A percentile compares a stretch with the other conserved stretches of the same genome.
Evolutionary conservation across 2,113 vertebrate species (phyloP).

Genomic region (Campylomormyrus tamandua): DNA sequence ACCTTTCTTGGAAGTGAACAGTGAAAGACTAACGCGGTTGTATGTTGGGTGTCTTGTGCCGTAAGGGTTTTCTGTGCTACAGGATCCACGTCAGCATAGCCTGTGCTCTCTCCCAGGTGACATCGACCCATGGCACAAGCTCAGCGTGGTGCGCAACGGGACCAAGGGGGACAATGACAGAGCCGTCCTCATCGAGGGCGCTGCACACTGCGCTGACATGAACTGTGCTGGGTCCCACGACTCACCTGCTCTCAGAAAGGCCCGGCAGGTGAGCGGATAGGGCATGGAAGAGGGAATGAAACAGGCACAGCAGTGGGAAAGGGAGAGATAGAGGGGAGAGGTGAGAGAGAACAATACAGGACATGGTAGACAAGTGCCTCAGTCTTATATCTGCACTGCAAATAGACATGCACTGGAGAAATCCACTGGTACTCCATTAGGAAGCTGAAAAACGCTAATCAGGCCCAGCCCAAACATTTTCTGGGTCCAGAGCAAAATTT

Average conservation of each 20-base stretch:
- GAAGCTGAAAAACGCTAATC: background rate
- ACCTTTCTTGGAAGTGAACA: background rate
- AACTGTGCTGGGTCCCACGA: constrained; percentile 25
- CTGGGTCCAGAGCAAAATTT: background rate
- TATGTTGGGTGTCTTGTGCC: too few relatives aligned
- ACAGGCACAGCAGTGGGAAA: background rate
- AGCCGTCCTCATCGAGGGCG: constrained; percentile 53
- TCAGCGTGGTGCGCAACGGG: constrained; percentile 51
- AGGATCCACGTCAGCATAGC: background rate
- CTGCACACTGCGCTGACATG: constrained; percentile 67
- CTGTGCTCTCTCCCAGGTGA: constrained; percentile 41
- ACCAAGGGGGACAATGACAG: constrained; percentile 28
- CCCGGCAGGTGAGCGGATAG: constrained; percentile 46
- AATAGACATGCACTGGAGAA: background rate
- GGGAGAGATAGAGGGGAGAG: background rate
- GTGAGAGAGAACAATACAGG: background rate
- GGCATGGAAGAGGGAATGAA: background rate
- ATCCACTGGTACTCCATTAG: background rate
- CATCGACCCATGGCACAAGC: constrained; percentile 60
- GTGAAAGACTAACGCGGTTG: background rate
- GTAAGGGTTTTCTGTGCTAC: background rate
- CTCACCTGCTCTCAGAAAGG: constrained; percentile 44
- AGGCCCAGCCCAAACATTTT: background rate
- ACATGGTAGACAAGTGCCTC: background rate
- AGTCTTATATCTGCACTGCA: background rate